Evolutionary conservation across 1,140 invertebrate species (phyloP), one percentile per base, ranked within the genome.

Genomic region (Heliconius nattereri): DNA sequence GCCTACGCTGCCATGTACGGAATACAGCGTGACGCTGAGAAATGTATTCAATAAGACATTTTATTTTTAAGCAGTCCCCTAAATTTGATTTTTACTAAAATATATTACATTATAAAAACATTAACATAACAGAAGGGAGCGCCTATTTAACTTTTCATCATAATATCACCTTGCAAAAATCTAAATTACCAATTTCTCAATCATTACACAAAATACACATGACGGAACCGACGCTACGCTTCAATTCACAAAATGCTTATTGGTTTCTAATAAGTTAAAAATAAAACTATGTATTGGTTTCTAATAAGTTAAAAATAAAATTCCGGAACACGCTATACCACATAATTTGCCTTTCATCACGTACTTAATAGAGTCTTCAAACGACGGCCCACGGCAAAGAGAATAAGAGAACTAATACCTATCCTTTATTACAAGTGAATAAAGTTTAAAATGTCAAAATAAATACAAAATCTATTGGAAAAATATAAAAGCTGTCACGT

Each of bases 281-380:
- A 83, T 81, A 83, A 81, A 80, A 29, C 70, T 71, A 60, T 76
- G 80, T 32, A 83, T 85, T 81, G 75, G 72, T 73, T 78, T 80
- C 77, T 75, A 81, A 81, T 78, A 81, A 83, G 78, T 57, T 76
- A 83, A 80, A 83, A 75, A 83, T 83, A 83, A 79, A 80, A 79
- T 83, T 84, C 84, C 81, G 81, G 81, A 70, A 82, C 66, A 78
- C 74, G 16, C 49, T 52, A 16, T 52, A 76, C 75, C 35, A 82
- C 71, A 74, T 76, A 75, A 78, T 87, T 78, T 75, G 78, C 72
- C 77, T 88, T 85, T 85, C 86, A 78, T 86, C 86, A 88, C 86
- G 86, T 85, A 81, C 78, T 83, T 85, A 86, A 88, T 88, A 83
- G 79, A 88, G 85, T 82, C 81, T 82, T 84, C 80, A 86, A 84